phyloP scores from a whole-genome alignment of 2,888 invertebrate species.

The Eueremaeus valkanovi region DNA sequence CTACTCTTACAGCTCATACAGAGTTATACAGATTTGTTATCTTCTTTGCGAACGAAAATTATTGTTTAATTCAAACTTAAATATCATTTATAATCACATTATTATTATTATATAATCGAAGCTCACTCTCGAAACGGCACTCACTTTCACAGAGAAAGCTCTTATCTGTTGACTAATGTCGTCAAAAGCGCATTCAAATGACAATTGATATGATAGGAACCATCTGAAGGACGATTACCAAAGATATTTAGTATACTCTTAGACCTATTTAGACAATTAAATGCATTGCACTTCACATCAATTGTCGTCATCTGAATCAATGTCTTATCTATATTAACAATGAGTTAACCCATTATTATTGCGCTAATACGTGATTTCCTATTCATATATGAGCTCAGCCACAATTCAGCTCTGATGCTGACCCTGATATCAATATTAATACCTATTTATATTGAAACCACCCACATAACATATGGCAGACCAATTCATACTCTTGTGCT shows the following conservation, averaged over 20 bases:
- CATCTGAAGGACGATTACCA: background rate
- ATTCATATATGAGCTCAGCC: too few species aligned
- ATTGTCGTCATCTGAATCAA: background rate
- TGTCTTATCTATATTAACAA: background rate
- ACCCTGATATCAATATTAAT: too few species aligned
- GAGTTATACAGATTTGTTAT: background rate
- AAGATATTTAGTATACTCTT: too few species aligned
- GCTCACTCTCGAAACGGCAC: background rate
- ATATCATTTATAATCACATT: background rate
- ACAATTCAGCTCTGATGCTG: too few species aligned
- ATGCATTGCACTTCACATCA: background rate
- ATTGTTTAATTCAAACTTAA: background rate
- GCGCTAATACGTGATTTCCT: too few species aligned
- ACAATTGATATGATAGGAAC: background rate
- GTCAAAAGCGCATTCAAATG: background rate
- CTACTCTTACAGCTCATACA: background rate
- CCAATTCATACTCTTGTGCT: too few species aligned
- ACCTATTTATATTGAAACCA: too few species aligned
- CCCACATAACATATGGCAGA: too few species aligned
- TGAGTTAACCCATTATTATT: too few species aligned
- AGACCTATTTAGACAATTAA: background rate
- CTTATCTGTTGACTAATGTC: background rate
- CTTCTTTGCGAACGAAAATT: background rate
- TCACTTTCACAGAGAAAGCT: background rate
- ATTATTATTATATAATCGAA: background rate